Base-by-base conservation (phyloP, 92 coral and sea anemone genomes). In the Meandrina meandrites region DNA sequence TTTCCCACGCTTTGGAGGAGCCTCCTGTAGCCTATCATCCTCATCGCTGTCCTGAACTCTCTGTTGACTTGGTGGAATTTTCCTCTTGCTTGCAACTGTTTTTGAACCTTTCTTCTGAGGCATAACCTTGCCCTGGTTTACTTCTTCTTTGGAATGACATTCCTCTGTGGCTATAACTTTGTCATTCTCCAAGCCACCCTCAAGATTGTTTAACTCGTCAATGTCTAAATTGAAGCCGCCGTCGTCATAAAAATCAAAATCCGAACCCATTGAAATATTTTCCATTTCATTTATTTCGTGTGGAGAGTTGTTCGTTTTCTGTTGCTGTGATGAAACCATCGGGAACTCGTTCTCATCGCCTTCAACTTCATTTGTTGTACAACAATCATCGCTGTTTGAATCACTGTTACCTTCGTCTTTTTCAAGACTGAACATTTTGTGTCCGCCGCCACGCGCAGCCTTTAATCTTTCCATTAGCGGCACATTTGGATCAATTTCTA, bases 151-250 rank as follows among this genome's bases (percentile, higher is more conserved):
- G 8, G 76, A 78, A 76, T 60, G 50, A 67, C 89, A 11, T 18
- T 37, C 54, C 30, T 31, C 83, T 7, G 76, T 60, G n/a, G 67
- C 79, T 79, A 69, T 82, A n/a, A 82, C 86, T 67, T 62, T 50
- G 10, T 64, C 85, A n/a, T 80, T 88, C 67, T 86, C 77, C 27
- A 84, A 34, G 58, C 82, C 79, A 42, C 62, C 81, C 11, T 77
- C 95, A 82, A 86, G 57, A 36, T 58, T 72, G 77, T 91, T 79
- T 31, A 79, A 89, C 74, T 93, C 96, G 9, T 89, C 92, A 19
- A 89, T 87, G 68, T 97, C 97, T 76, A 96, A 93, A 88, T 95
- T 97, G 53, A 84, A 97, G 12, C 99, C 99, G 11, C 99, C 99
- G 72, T 95, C 98, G 76, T 95, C 99, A 75, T 86, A 88, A 74